Conservation (phyloP, 2,888 invertebrate species). For the Eremobia ochroleuca region DNA sequence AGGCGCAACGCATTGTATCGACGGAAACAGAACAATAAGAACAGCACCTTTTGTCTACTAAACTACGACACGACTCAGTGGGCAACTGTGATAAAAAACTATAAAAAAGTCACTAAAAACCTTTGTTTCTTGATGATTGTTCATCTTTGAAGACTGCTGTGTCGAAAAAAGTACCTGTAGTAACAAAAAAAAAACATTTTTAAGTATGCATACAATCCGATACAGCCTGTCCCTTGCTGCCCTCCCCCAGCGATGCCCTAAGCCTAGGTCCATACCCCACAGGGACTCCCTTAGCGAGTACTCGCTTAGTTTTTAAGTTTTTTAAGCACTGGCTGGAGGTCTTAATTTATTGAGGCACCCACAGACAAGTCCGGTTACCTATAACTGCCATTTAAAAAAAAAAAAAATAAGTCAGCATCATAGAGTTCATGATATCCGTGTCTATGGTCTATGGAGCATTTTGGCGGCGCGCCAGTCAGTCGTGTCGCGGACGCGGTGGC, state of each 20-base stretch:
- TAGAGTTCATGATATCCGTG: slow-evolving; percentile 62
- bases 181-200: slow-evolving; percentile 49
- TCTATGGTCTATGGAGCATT: slow-evolving; percentile 47
- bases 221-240: too few relatives aligned
- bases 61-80: slow-evolving; percentile 48
- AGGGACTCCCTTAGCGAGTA: too few relatives aligned
- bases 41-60: slow-evolving; percentile 40
- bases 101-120: slow-evolving; percentile 8
- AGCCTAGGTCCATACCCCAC: too few relatives aligned
- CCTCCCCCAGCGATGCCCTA: too few relatives aligned
- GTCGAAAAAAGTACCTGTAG: slow-evolving; percentile 67
- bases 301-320: not conserved
- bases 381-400: too few relatives aligned
- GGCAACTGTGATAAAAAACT: slow-evolving; percentile 37
- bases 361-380: not conserved
- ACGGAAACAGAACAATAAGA: slow-evolving; percentile 48
- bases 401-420: slow-evolving; percentile 31
- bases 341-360: not conserved
- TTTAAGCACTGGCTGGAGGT: not conserved
- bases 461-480: slow-evolving; percentile 68
- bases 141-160: slow-evolving; percentile 25
- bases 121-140: slow-evolving; percentile 33
- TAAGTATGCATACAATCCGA: slow-evolving; percentile 3
- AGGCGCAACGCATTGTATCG: slow-evolving; percentile 45
- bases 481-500: slow-evolving; percentile 37